Conservation (phyloP, 64 coral and sea anemone species). For the Astreopora myriophthalma region DNA sequence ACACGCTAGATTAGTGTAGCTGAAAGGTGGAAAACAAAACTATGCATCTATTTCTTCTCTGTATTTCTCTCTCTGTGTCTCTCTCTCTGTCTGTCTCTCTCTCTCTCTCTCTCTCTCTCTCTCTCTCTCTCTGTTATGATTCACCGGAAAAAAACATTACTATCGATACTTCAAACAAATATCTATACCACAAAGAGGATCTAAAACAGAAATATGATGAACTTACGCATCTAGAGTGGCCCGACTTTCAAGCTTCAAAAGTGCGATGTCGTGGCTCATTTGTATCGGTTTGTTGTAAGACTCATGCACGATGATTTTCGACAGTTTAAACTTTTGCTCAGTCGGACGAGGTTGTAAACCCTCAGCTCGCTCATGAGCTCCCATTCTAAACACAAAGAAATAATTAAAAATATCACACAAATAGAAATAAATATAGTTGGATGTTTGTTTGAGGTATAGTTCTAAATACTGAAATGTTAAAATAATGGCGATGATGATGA, state of each 20-base stretch:
- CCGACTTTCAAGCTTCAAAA: conserved; percentile 29
- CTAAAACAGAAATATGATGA: background rate
- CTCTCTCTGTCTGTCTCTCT: too few species aligned
- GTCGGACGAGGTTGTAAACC: background rate
- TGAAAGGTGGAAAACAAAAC: background rate
- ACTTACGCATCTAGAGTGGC: conserved; percentile 21
- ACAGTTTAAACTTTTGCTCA: conserved; percentile 47
- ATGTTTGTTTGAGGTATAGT: background rate
- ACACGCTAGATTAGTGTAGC: background rate
- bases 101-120: too few species aligned
- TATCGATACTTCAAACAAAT: too few species aligned
- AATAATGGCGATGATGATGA: too few species aligned
- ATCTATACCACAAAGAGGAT: too few species aligned
- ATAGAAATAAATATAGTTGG: background rate
- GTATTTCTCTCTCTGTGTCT: too few species aligned
- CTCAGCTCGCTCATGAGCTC: conserved; percentile 21
- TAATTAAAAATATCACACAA: background rate
- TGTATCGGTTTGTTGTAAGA: background rate
- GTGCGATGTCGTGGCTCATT: conserved; percentile 39
- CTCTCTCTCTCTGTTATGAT: too few species aligned
- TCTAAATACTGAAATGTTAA: too few species aligned
- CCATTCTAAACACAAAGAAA: background rate
- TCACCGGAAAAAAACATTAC: too few species aligned
- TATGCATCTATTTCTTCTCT: too few species aligned
- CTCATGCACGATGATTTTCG: conserved; percentile 6